A percentile compares a stretch with the other conserved stretches of the same genome.
These are phyloP conservation scores for Diplazon laetatorius DNA, from an alignment of 2,888 invertebrate genomes.

Conservation along the genomic window DNA sequence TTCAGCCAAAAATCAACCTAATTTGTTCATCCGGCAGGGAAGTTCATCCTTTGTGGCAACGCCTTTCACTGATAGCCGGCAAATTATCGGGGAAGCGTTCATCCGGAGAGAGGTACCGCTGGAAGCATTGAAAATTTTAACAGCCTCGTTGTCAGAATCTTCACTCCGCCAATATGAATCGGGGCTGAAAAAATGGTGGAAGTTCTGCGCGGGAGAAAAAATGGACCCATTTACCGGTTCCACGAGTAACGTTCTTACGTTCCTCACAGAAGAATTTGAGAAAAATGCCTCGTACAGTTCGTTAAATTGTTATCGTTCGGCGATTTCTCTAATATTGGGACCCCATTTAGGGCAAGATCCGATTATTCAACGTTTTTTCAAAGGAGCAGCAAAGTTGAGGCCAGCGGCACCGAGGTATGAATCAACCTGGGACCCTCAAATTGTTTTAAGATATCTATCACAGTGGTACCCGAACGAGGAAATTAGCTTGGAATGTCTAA, in stretches of 20 bases:
- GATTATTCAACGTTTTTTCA: constrained; percentile 67
- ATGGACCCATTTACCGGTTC: too few relatives aligned
- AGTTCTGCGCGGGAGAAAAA: constrained; percentile 12
- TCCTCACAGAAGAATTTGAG: constrained; percentile 35
- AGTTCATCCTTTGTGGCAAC: constrained; percentile 12
- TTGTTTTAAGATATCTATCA: constrained; percentile 37
- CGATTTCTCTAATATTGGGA: constrained; percentile 66
- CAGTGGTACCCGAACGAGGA: constrained; percentile 47
- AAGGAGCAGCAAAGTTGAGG: constrained; percentile 64
- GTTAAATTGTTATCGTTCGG: constrained; percentile 68
- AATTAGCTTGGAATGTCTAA: constrained; percentile 31
- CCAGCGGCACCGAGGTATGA: constrained; percentile 63
- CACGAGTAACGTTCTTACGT: constrained; percentile 8
- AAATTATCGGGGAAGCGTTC: constrained; percentile 39
- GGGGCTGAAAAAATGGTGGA: constrained; percentile 32
- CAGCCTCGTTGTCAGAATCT: constrained; percentile 34
- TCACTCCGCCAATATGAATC: constrained; percentile 32
- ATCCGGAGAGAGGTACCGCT: constrained; percentile 32
- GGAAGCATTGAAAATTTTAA: constrained; percentile 13
- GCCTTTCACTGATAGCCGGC: constrained; percentile 45
- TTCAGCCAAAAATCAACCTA: constrained; percentile 51
- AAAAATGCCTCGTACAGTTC: constrained; percentile 63
- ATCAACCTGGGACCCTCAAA: constrained; percentile 51
- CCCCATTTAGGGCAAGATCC: constrained; percentile 59
- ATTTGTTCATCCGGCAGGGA: constrained; percentile 63